phyloP scores from a whole-genome alignment of 2,888 invertebrate genomes.

The Argyra leucocephala region DNA sequence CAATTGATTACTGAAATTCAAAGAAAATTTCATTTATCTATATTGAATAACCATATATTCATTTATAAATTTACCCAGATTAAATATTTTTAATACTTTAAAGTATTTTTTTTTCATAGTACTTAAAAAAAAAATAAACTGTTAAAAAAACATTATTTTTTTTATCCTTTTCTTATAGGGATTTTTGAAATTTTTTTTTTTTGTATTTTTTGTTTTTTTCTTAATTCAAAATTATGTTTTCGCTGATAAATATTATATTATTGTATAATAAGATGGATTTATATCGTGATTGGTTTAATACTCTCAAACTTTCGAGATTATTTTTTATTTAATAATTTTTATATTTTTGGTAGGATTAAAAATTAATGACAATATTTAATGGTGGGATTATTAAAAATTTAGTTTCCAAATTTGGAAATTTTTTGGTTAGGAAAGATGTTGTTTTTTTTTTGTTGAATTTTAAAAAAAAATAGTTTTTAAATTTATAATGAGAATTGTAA shows the following conservation, averaged over 20 bases:
- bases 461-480: too few relatives aligned
- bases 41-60: too few relatives aligned
- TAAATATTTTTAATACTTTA: slow-evolving; percentile 6
- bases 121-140: neutral
- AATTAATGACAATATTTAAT: neutral
- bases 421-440: too few relatives aligned
- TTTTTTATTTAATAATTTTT: neutral
- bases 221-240: neutral
- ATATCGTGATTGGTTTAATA: neutral
- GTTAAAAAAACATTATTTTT: neutral
- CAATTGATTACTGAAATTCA: neutral
- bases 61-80: neutral
- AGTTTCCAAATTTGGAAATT: neutral
- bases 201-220: too few relatives aligned
- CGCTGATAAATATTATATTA: neutral
- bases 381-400: neutral
- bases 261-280: neutral
- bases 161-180: slow-evolving; percentile 1
- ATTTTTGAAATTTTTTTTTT: neutral
- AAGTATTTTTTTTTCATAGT: neutral
- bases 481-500: too few relatives aligned
- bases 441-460: too few relatives aligned
- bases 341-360: neutral
- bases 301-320: neutral
- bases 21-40: neutral